phyloP scores from a whole-genome alignment of 2,888 invertebrate species.

The Crossocerus cetratus region DNA sequence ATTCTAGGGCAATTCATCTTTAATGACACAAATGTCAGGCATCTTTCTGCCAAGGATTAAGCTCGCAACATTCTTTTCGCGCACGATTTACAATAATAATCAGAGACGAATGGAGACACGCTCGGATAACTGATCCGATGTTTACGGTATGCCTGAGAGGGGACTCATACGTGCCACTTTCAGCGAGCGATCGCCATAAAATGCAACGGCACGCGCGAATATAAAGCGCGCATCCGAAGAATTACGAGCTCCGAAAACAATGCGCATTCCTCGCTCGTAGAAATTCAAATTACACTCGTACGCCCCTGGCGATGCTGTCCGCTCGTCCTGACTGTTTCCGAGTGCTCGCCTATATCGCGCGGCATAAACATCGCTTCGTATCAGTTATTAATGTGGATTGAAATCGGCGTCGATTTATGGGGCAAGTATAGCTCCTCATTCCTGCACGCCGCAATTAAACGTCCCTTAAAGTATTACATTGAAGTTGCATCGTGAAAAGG shows the following conservation, averaged over 20 bases:
- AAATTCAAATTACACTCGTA: neutral
- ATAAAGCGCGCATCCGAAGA: conserved; percentile 12
- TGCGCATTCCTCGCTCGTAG: neutral
- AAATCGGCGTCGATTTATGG: neutral
- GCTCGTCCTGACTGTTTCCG: neutral
- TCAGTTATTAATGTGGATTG: neutral
- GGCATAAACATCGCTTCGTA: neutral
- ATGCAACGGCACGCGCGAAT: conserved; percentile 26
- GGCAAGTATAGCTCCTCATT: neutral
- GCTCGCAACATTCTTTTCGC: no score
- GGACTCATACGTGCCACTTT: conserved; percentile 12
- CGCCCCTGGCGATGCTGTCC: neutral
- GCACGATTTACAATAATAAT: no score
- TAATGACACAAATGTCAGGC: no score
- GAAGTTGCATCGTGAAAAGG: no score
- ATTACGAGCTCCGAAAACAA: conserved; percentile 4
- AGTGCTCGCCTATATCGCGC: no score
- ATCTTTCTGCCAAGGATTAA: no score
- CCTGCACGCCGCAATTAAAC: neutral
- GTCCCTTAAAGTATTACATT: no score
- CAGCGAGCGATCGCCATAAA: conserved; percentile 22
- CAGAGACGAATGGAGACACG: no score
- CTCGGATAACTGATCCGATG: conserved; percentile 19
- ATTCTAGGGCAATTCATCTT: no score
- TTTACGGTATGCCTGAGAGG: conserved; percentile 32